Base-by-base conservation (phyloP, 2,888 invertebrate species). In the Noctua fimbriata region DNA sequence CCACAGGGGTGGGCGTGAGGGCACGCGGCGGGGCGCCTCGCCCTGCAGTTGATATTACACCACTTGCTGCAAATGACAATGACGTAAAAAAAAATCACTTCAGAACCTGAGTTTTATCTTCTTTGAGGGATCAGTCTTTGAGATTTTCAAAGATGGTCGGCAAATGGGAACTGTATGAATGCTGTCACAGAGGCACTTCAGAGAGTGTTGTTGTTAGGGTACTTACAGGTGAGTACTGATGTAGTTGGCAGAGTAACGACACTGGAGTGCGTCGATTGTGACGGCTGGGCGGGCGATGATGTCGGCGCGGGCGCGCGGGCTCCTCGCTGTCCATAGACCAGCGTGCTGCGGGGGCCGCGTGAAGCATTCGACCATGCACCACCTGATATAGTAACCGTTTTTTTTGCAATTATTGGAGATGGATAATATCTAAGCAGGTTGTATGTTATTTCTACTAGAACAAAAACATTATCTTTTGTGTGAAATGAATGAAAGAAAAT, bases 171-270 rank as follows among this genome's bases (percentile, higher is more conserved):
- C 36, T 36, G 36, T 36, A 36, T n/a, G n/a, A n/a, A n/a, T n/a
- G 36, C 36, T 36, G 36, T 5, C 36, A 36, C 36, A 36, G 36
- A 4, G 36, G 4, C 36, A 36, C 36, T 3, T 4, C 4, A 32
- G 32, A 32, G 5, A 63, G 21, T 21, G 9, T 63, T 32, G 32
- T 65, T 32, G 32, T 36, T 21, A 65, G 1, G 24, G 1, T 69
- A 84, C 94, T 94, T 87, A 96, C 96, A 93, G 9, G 94, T 94
- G 36, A 96, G 93, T 2, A 95, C 94, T 65, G 95, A 92, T 67
- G 94, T 93, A 9, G 94, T 89, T 36, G 96, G 92, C 41, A 96
- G 82, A 12, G 94, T 92, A 77, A 93, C 93, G 32, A 94, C 90
- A 10, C 93, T 85, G 2, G 95, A 90, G 85, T 93, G 94, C 12